phyloP scores from a whole-genome alignment of 92 coral and sea anemone genomes.

The Parazoanthus darwini region DNA sequence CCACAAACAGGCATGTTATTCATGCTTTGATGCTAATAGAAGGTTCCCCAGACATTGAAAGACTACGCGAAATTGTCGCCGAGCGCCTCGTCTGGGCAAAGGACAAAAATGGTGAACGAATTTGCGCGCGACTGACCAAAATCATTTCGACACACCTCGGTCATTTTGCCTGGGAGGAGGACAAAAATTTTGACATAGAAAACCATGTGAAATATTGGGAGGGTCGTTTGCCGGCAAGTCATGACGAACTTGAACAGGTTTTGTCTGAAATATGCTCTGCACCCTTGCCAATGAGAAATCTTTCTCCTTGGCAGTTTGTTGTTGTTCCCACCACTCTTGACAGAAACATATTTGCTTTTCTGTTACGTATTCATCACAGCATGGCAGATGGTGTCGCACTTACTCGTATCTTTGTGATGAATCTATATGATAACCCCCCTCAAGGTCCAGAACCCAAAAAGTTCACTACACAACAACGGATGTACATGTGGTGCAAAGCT shows the following conservation, averaged over 20 bases:
- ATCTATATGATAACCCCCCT: conserved; percentile 88
- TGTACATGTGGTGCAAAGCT: conserved; percentile 96
- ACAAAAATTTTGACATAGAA: conserved; percentile 66
- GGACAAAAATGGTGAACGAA: conserved; percentile 74
- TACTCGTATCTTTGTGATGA: conserved; percentile 82
- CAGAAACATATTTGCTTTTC: conserved; percentile 66
- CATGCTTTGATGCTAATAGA: conserved; percentile 84
- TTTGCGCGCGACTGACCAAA: conserved; percentile 85
- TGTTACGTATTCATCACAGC: conserved; percentile 93
- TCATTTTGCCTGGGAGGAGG: conserved; percentile 88
- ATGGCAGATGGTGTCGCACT: conserved; percentile 94
- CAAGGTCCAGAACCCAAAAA: conserved; percentile 75
- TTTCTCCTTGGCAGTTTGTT: conserved; percentile 93
- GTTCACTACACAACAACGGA: conserved; percentile 85
- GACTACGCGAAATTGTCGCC: conserved; percentile 68
- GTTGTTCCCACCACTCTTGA: conserved; percentile 78
- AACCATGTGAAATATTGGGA: conserved; percentile 82
- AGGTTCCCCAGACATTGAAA: conserved; percentile 78
- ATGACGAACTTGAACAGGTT: conserved; percentile 68
- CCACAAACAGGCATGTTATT: conserved; percentile 88
- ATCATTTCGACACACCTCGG: conserved; percentile 73
- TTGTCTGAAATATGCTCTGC: conserved; percentile 75
- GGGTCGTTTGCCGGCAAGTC: conserved; percentile 64
- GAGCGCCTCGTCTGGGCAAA: conserved; percentile 81
- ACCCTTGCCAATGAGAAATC: conserved; percentile 54